Conservation (phyloP, 2,888 invertebrate genomes). For the Scaptomyza reducta region DNA sequence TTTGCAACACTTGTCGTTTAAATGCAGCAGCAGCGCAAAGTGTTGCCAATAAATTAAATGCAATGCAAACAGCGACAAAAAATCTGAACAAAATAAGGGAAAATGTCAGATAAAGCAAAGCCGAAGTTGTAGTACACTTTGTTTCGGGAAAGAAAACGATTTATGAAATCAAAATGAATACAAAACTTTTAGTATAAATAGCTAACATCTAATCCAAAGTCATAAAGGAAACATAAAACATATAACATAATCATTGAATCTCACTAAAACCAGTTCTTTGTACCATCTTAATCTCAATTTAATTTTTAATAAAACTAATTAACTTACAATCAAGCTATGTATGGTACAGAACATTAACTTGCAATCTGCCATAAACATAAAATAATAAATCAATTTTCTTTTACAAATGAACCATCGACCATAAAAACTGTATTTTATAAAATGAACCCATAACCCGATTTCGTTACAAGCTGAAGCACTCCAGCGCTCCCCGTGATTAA, state of each 20-base stretch:
- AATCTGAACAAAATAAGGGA: conserved; percentile 4
- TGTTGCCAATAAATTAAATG: conserved; percentile 77
- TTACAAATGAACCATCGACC: neutral
- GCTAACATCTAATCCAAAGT: too few species aligned
- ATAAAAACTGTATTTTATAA: neutral
- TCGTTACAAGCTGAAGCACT: too few species aligned
- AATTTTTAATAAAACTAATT: neutral
- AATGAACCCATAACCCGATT: neutral
- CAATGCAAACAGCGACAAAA: conserved; percentile 46
- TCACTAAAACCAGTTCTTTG: too few species aligned
- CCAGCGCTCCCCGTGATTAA: neutral
- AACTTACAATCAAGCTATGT: neutral
- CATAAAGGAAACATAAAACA: too few species aligned
- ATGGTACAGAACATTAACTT: neutral
- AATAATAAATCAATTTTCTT: neutral
- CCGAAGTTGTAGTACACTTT: conserved; percentile 37
- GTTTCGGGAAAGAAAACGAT: neutral
- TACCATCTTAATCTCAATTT: neutral
- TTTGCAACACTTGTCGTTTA: conserved; percentile 80
- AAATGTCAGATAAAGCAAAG: neutral
- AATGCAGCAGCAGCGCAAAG: conserved; percentile 70
- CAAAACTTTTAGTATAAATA: too few species aligned
- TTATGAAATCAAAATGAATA: too few species aligned
- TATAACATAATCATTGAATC: too few species aligned
- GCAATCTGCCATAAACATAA: neutral